phyloP scores from a whole-genome alignment of 1,140 invertebrate genomes.

The Nylanderia fulva region DNA sequence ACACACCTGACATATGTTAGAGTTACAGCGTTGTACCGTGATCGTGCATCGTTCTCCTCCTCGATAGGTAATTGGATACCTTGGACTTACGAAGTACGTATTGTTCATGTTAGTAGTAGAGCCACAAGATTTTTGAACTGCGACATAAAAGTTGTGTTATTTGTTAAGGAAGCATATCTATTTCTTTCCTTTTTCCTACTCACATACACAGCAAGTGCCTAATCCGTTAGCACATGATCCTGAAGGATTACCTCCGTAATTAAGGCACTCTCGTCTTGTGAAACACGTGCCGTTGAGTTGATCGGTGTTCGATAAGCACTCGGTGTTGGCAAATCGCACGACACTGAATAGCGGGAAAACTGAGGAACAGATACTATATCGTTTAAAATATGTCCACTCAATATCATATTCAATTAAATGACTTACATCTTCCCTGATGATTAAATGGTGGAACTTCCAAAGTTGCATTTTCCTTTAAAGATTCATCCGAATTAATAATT shows the following conservation, averaged over 20 bases:
- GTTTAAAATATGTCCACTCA: not conserved
- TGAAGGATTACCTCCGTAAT: conserved; percentile 89
- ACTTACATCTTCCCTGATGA: conserved; percentile 73
- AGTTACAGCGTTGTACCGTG: conserved; percentile 89
- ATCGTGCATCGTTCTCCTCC: conserved; percentile 90
- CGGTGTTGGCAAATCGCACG: conserved; percentile 90
- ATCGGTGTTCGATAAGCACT: conserved; percentile 86
- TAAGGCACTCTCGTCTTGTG: conserved; percentile 90
- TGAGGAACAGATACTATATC: conserved; percentile 73
- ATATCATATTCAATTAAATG: not conserved
- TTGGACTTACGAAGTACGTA: conserved; percentile 93
- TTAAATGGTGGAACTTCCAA: not conserved
- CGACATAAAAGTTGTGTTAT: conserved; percentile 53
- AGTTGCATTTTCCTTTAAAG: conserved; percentile 5
- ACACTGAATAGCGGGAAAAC: conserved; percentile 91
- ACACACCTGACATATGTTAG: conserved; percentile 92
- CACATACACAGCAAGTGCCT: conserved; percentile 92
- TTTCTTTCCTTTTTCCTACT: conserved; percentile 80
- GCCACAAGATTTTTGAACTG: conserved; percentile 90
- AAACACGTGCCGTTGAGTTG: conserved; percentile 91
- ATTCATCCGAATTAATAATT: conserved; percentile 49
- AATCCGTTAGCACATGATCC: conserved; percentile 90
- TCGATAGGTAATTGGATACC: conserved; percentile 89
- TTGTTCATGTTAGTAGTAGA: conserved; percentile 90
- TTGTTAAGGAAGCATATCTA: conserved; percentile 3